phyloP scores from a whole-genome alignment of 1,140 invertebrate species.

The Drosophila saltans region DNA sequence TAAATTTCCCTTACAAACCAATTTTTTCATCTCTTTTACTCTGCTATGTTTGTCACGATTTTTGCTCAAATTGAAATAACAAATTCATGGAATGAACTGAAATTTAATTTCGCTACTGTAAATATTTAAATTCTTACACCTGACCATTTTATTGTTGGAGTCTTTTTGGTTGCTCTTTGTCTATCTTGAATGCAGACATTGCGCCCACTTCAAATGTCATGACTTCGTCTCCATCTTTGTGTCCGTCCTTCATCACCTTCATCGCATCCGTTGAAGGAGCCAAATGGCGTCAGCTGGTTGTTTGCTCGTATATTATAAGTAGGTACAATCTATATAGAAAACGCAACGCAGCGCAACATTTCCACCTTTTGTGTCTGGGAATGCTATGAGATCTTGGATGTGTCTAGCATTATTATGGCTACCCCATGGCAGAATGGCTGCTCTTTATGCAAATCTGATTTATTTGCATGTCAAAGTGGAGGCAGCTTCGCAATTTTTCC shows the following conservation, averaged over 20 bases:
- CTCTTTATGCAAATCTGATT: conserved; percentile 81
- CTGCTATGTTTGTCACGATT: no score
- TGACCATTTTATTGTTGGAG: conserved; percentile 6
- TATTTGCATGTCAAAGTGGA: conserved; percentile 81
- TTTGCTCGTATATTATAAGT: conserved; percentile 3
- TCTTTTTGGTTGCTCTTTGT: conserved; percentile 3
- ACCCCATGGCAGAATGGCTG: conserved; percentile 25
- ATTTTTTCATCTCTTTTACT: no score
- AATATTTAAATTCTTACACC: neutral
- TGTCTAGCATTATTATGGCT: conserved; percentile 46
- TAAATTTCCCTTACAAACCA: no score
- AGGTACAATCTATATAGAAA: conserved; percentile 9
- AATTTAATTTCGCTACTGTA: conserved; percentile 50
- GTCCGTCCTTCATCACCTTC: neutral
- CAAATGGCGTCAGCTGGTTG: conserved; percentile 21
- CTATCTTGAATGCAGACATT: conserved; percentile 5
- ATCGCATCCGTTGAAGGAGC: conserved; percentile 37
- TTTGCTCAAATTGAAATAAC: neutral
- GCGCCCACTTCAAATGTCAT: conserved; percentile 53
- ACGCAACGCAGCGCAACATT: conserved; percentile 40
- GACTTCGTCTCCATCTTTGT: conserved; percentile 15
- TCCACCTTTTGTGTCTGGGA: conserved; percentile 52
- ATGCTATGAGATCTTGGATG: conserved; percentile 28
- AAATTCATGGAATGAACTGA: conserved; percentile 20
- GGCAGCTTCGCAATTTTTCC: conserved; percentile 41